Percentiles rank a stretch among this genome's conserved stretches.
phyloP scores from a whole-genome alignment of 2,113 vertebrate genomes.

The Manacus vitellinus region DNA sequence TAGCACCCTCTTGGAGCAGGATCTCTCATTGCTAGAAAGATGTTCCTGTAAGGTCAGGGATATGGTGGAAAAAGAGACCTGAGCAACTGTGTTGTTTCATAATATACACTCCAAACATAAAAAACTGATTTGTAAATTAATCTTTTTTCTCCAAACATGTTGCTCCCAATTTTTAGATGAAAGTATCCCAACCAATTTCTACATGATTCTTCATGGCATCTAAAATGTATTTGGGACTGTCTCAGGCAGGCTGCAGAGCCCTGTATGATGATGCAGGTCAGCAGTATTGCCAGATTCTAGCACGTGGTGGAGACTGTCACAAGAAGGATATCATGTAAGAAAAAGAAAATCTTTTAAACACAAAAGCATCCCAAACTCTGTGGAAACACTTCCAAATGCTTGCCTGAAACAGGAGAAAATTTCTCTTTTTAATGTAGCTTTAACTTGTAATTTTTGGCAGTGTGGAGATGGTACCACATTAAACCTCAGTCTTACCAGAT shows the following conservation, averaged over 20 bases:
- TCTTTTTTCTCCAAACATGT: not conserved
- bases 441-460: not conserved
- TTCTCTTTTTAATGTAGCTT: not conserved
- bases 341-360: not conserved
- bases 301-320: not conserved
- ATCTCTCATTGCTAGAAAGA: not conserved
- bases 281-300: not conserved
- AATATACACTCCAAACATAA: not conserved
- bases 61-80: not conserved
- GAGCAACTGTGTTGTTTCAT: not conserved
- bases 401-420: not conserved
- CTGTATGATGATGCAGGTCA: not conserved
- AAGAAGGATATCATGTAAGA: not conserved
- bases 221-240: not conserved
- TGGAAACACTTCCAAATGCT: not conserved
- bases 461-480: not conserved
- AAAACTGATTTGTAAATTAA: not conserved
- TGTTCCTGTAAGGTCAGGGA: not conserved
- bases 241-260: not conserved
- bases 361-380: rapidly evolving
- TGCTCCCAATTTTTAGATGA: not conserved
- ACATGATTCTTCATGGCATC: not conserved
- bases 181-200: not conserved
- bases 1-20: not conserved
- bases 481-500: not conserved